Base-by-base conservation (phyloP, 2,113 vertebrate species). In the Ceratotherium simum region DNA sequence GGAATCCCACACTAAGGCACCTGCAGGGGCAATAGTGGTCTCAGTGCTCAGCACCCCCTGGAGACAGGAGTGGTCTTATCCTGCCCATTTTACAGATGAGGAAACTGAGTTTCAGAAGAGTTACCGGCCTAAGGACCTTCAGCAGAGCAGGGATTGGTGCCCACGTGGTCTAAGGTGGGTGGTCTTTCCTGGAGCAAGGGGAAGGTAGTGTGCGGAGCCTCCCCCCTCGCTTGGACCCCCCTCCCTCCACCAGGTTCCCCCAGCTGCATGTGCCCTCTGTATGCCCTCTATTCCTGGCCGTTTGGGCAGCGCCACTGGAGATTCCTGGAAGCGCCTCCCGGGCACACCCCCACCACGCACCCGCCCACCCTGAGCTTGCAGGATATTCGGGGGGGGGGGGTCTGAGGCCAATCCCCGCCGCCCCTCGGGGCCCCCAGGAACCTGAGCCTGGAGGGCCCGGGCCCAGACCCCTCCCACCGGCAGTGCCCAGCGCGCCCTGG, bases 321-420 rank as follows among this genome's bases (percentile, higher is more conserved):
- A 58, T 85, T 95, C 78, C 93, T 96, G 96, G 83, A 86, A 64
- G 5, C 39, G 51, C 21, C 10, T n/a, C 46, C 12, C 10, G 67
- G 70, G 16, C 39, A 31, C 65, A 25, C 33, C 54, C 76, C 17
- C 14, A 16, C 46, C 36, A 8, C 18, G 12, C 29, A 11, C 75
- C 29, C 51, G 8, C 90, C 54, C 60, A 17, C 46, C 0, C 0
- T 11, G 33, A 0, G 2, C 69, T 23, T 14, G 56, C 70, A 20
- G 48, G 39, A 56, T 23, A 13, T 56, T 39, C 9, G 8, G 56
- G 62, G 60, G 36, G 70, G 11, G 54, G 7, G 33, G 20, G 64
- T 48, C 31, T 3, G 0, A n/a, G 20, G 25, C 42, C 31, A 25
- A 33, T 21, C 20, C 0, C 29, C 8, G 18, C 64, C 0, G 0